Evolutionary conservation across 2,113 vertebrate genomes (phyloP), one percentile per base, ranked within the genome.

Genomic region (Mobula birostris): DNA sequence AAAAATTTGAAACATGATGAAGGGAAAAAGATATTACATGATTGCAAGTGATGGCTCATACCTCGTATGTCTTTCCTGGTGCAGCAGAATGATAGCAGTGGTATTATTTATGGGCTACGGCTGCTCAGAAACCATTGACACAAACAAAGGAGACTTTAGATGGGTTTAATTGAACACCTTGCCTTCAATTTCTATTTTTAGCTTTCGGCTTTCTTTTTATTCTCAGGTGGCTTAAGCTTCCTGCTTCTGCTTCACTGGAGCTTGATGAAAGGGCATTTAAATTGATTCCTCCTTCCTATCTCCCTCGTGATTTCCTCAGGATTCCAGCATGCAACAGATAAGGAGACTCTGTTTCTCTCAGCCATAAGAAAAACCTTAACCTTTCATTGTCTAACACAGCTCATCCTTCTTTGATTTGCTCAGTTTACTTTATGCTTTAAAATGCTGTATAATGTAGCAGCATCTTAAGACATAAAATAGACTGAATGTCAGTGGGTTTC

Each of bases 261-360:
- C 95, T 95, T 95, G 94, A 96, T 95, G 94, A 96, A 97, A 96
- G 96, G 96, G 96, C 96, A 96, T 96, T 96, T 96, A 96, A 96
- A 95, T 94, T 95, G 95, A 95, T 95, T 96, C 95, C 95, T 95
- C 94, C 95, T 96, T 96, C 95, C 95, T 95, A 96, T 96, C 94
- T 95, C 95, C 94, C 94, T 56, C 90, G 92, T 9, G 32, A 94
- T 96, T 95, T 95, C 95, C 95, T 94, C 94, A 87, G 95, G 96
- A 97, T 97, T 95, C 94, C 95, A 68, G 94, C 92, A 95, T 95
- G 95, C 94, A 96, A 95, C 96, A 95, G 96, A 87, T 83, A 83
- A 95, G 40, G 78, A 95, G 94, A 95, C 95, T 94, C 94, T 94
- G 56, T 94, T 94, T 74, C 70, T 95, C 96, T 95, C 94, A 95